These are phyloP conservation scores for Dipodomys spectabilis DNA, from an alignment of 2,113 vertebrate species.

Conservation along the genomic window DNA sequence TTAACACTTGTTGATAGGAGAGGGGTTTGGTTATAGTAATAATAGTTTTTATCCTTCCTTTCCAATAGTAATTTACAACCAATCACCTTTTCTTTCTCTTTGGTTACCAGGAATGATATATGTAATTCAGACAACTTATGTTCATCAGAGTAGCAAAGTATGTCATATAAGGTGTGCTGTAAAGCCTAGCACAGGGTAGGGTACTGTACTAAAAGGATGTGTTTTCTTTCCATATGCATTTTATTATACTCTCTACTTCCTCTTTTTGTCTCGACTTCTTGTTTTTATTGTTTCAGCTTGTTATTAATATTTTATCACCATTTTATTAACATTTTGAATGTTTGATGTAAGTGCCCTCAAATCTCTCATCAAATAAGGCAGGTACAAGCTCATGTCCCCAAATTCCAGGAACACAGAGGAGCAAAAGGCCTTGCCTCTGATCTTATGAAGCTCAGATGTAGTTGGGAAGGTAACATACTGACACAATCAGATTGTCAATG, in stretches of 20 bases:
- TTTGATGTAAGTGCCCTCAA: slow-evolving; percentile 36
- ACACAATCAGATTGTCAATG: neutral
- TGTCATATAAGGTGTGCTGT: too few species aligned
- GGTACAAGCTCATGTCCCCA: neutral
- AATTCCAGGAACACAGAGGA: neutral
- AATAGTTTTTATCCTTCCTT: neutral
- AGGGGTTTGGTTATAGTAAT: neutral
- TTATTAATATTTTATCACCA: neutral
- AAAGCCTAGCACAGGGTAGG: too few species aligned
- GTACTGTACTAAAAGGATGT: too few species aligned
- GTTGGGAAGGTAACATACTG: neutral
- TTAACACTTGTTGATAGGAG: neutral
- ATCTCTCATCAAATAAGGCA: neutral
- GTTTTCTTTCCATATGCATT: neutral
- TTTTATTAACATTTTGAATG: too few species aligned
- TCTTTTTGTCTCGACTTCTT: neutral
- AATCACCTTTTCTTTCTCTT: neutral
- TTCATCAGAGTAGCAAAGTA: neutral
- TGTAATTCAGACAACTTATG: neutral
- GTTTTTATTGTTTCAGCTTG: neutral
- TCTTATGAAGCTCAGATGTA: neutral
- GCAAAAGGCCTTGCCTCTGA: neutral
- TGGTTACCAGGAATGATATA: neutral
- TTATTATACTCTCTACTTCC: neutral
- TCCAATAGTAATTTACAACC: neutral